Evolutionary conservation across 2,113 vertebrate species (phyloP).

Genomic region (Forbesichthys papilliferus): DNA sequence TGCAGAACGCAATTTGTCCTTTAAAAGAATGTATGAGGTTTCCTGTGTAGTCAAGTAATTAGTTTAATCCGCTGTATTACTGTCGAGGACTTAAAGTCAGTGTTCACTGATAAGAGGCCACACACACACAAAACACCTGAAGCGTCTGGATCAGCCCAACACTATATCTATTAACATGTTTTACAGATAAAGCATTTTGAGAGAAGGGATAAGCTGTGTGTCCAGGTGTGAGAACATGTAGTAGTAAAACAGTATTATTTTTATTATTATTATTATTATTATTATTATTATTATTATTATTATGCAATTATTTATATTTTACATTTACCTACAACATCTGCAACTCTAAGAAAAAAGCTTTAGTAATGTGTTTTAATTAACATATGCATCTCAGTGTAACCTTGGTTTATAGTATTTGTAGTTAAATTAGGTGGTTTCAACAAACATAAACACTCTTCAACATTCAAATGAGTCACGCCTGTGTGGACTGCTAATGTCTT

Average conservation of each 20-base stretch:
- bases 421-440: too few species aligned
- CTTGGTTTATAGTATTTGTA: too few species aligned
- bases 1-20: constrained; percentile 65
- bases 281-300: too few species aligned
- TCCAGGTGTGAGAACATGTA: neutral
- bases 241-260: neutral
- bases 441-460: too few species aligned
- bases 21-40: constrained; percentile 57
- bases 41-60: constrained; percentile 57
- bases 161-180: constrained; percentile 32
- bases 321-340: too few species aligned
- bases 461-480: too few species aligned
- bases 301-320: too few species aligned
- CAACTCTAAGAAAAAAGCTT: too few species aligned
- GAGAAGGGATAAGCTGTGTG: neutral
- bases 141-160: constrained; percentile 13
- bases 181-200: constrained; percentile 12
- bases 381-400: too few species aligned
- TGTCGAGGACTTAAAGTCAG: constrained; percentile 37
- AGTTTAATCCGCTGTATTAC: constrained; percentile 59
- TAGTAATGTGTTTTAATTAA: too few species aligned
- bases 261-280: too few species aligned
- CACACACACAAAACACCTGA: constrained; percentile 15
- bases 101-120: constrained; percentile 48
- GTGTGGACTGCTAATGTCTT: too few species aligned